Evolutionary conservation across 2,797 vertebrate species (phyloP).

Genomic region (Coluber constrictor): DNA sequence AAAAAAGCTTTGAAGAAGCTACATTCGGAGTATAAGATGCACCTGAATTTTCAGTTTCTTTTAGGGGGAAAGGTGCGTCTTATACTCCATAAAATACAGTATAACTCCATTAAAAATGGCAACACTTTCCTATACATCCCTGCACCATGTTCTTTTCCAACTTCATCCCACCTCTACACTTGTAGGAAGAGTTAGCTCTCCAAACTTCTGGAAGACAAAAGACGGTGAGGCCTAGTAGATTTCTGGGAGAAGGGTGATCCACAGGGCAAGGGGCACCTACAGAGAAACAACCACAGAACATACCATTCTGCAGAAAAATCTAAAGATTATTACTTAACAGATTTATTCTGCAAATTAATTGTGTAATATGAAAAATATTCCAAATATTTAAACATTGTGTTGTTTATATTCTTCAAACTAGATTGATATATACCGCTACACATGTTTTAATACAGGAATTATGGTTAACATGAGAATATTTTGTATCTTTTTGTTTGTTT

Average conservation of each 20-base stretch:
- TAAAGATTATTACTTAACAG: neutral
- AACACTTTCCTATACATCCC: neutral
- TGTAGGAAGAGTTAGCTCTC: neutral
- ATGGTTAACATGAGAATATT: constrained; percentile 41
- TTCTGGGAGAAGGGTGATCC: neutral
- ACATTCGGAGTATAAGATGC: too few relatives aligned
- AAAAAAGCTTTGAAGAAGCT: too few relatives aligned
- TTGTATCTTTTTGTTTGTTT: constrained; percentile 41
- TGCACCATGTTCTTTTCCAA: neutral
- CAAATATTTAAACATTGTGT: constrained; percentile 3
- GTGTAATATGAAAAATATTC: constrained; percentile 43
- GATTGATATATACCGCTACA: neutral
- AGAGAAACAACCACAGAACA: neutral
- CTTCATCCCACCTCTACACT: neutral
- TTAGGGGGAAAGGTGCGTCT: too few relatives aligned
- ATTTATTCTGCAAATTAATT: constrained; percentile 41
- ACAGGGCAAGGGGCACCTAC: neutral
- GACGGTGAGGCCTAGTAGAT: neutral
- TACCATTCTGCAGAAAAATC: neutral
- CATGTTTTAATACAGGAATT: constrained; percentile 42
- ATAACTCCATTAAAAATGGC: neutral
- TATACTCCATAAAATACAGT: too few relatives aligned
- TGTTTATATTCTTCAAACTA: constrained; percentile 37
- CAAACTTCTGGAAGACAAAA: neutral
- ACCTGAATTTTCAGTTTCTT: too few relatives aligned